A percentile compares a stretch with the other conserved stretches of the same genome.
These are phyloP conservation scores for Erethizon dorsatum DNA, from an alignment of 2,797 vertebrate species.

Conservation along the genomic window DNA sequence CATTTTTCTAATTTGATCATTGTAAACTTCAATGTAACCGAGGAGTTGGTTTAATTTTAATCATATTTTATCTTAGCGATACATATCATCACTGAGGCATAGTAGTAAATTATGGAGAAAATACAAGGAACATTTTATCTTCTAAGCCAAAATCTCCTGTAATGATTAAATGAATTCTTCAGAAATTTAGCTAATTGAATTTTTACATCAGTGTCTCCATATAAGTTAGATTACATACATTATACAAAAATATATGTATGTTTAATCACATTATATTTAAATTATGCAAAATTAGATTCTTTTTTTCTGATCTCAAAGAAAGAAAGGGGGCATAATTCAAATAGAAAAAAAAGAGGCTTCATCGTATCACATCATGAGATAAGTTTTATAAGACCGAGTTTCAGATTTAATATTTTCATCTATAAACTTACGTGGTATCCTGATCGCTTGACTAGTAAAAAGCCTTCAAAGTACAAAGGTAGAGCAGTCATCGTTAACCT, in stretches of 20 bases:
- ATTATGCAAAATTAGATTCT: not conserved
- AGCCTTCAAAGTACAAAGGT: slow-evolving; percentile 89
- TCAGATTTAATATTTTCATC: not conserved
- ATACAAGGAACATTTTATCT: slow-evolving; percentile 10
- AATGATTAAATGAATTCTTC: slow-evolving; percentile 41
- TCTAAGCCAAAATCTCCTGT: slow-evolving; percentile 43
- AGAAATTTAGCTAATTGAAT: not conserved
- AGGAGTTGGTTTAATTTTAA: slow-evolving; percentile 33
- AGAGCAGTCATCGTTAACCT: slow-evolving; percentile 86
- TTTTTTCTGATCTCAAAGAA: slow-evolving; percentile 50
- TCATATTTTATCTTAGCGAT: slow-evolving; percentile 50
- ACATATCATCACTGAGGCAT: not conserved
- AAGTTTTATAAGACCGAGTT: slow-evolving; percentile 32
- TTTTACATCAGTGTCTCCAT: slow-evolving; percentile 24
- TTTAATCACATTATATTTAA: slow-evolving; percentile 46
- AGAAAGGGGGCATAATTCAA: slow-evolving; percentile 2
- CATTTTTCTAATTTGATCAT: slow-evolving; percentile 31
- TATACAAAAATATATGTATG: not conserved
- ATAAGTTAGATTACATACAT: not conserved
- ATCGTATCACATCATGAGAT: not conserved
- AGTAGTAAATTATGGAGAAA: slow-evolving; percentile 40
- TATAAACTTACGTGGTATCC: slow-evolving; percentile 84
- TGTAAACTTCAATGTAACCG: not conserved
- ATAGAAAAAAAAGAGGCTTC: not conserved
- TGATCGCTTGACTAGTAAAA: slow-evolving; percentile 83